phyloP scores from a whole-genome alignment of 1,140 invertebrate species.

The Caenorhabditis briggsae region DNA sequence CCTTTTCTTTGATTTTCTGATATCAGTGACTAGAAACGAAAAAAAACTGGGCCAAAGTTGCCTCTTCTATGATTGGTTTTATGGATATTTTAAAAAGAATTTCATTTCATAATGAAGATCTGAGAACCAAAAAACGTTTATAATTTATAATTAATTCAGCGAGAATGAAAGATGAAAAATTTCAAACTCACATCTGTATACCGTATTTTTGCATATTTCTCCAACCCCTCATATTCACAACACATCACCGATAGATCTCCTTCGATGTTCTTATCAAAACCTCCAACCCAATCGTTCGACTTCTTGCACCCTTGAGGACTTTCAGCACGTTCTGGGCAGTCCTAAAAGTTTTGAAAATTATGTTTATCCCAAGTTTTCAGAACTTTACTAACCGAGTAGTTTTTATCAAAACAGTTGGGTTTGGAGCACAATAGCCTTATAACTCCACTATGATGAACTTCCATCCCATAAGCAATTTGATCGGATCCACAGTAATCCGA shows the following conservation, averaged over 20 bases:
- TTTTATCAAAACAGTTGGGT: constrained; percentile 23
- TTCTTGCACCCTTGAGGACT: constrained; percentile 13
- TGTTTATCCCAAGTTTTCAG: background rate
- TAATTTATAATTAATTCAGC: too few relatives aligned
- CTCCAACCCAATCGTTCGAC: constrained; percentile 39
- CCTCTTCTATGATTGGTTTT: too few relatives aligned
- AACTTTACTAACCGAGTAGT: background rate
- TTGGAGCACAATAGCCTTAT: constrained; percentile 18
- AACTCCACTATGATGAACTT: constrained; percentile 43
- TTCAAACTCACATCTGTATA: constrained; percentile 24
- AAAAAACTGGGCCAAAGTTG: too few relatives aligned
- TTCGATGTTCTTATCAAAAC: constrained; percentile 39
- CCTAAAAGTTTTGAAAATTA: background rate
- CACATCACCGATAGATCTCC: constrained; percentile 21
- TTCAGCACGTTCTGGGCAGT: constrained; percentile 44
- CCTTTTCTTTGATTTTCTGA: too few relatives aligned
- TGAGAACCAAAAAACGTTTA: too few relatives aligned
- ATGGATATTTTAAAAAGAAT: too few relatives aligned
- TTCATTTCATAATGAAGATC: too few relatives aligned
- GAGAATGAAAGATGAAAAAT: background rate
- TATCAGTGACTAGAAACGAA: too few relatives aligned
- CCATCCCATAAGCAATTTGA: constrained; percentile 42
- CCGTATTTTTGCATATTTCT: constrained; percentile 6
- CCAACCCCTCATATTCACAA: constrained; percentile 15
- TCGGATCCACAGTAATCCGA: constrained; percentile 50